Evolutionary conservation across 2,797 vertebrate genomes (phyloP), one percentile per base, ranked within the genome.

Genomic region (Geotrypetes seraphini): DNA sequence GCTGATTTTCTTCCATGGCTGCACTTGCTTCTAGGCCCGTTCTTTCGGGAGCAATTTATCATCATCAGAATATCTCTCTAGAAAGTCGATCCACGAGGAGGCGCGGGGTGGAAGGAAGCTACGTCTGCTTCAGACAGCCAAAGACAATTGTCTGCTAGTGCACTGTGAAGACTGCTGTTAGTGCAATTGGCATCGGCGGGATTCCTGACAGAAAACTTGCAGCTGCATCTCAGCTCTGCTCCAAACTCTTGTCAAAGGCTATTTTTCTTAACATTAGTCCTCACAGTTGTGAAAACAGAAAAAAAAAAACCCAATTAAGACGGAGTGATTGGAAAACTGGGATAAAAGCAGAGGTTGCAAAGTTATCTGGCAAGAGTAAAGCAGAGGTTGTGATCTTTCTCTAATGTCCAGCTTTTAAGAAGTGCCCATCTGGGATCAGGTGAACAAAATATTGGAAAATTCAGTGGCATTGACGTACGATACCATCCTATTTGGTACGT

Each of bases 211-310:
- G 40, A 50, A 3, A 11, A 19, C 25, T 16, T 11, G 21, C 28
- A 13, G 15, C 31, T 15, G 1, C 18, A 5, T 18, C 1, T 20
- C 10, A 28, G 16, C 3, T 12, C 16, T 29, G 10, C 22, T 46
- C 26, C 59, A 5, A 7, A 14, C 3, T n/a, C n/a, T n/a, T n/a
- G n/a, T 25, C 44, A 43, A 15, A 31, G 15, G 21, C 19, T 25
- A 12, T 34, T 43, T 32, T 30, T 6, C 41, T n/a, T 6, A n/a
- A 2, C 32, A 20, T 3, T 32, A 51, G 20, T 43, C 52, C 42
- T 57, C 43, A 30, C 49, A 48, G 25, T 46, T 48, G 41, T 33
- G 43, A 59, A 43, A 53, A 58, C n/a, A 55, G 50, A 43, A 45
- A n/a, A 43, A 53, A 58, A n/a, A 55, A 50, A 43, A 45, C n/a